Percentiles rank a stretch among this genome's conserved stretches.
phyloP scores from a whole-genome alignment of 2,113 vertebrate species.

The Dipodomys ordii region DNA sequence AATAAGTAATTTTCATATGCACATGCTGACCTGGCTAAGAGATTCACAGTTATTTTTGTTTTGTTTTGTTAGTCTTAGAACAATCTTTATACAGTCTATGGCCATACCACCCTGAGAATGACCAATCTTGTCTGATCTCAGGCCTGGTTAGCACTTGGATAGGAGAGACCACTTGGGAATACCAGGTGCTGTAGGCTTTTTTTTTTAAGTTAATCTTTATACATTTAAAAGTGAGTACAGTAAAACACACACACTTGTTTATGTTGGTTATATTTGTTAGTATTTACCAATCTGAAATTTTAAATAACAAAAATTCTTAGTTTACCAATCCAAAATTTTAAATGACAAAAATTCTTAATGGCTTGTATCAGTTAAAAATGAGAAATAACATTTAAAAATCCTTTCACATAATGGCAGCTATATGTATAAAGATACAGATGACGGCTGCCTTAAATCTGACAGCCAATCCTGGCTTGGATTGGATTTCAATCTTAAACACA shows the following conservation, averaged over 20 bases:
- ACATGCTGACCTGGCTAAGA: not conserved
- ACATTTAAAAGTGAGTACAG: constrained; percentile 7
- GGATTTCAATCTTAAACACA: constrained; percentile 50
- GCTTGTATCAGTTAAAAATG: too few species aligned
- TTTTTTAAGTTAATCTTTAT: not conserved
- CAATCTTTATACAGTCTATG: not conserved
- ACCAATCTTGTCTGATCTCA: too few species aligned
- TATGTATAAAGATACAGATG: constrained; percentile 15
- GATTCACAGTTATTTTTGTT: not conserved
- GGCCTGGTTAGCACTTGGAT: too few species aligned
- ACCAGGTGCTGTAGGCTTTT: too few species aligned
- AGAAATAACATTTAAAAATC: not conserved
- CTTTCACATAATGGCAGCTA: constrained; percentile 40
- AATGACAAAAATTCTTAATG: not conserved
- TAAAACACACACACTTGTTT: not conserved
- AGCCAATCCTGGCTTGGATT: not conserved
- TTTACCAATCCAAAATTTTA: constrained; percentile 29
- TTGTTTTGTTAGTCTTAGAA: not conserved
- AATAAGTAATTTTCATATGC: constrained; percentile 22
- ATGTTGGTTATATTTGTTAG: not conserved
- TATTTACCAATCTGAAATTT: constrained; percentile 22
- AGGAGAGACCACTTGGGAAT: too few species aligned
- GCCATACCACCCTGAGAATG: too few species aligned
- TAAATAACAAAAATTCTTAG: not conserved
- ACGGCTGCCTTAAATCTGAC: constrained; percentile 52